These are phyloP conservation scores for Apeltes quadracus DNA, from an alignment of 2,113 vertebrate genomes.

Conservation along the genomic window DNA sequence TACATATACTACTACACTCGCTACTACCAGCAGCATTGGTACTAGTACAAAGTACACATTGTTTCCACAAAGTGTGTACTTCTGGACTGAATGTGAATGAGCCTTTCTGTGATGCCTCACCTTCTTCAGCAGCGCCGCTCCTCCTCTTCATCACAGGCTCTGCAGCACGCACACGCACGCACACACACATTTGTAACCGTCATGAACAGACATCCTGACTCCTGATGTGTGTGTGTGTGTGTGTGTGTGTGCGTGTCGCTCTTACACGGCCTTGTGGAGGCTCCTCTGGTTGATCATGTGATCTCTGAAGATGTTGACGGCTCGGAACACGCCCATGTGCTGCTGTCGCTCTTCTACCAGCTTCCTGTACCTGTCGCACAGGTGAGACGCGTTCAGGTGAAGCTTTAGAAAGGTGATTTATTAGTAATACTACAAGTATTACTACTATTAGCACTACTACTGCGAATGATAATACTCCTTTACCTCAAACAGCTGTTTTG, in stretches of 20 bases:
- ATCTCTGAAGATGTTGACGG: conserved; percentile 53
- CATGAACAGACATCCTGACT: too few relatives aligned
- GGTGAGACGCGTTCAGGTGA: not conserved
- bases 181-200: too few relatives aligned
- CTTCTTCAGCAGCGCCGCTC: not conserved
- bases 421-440: too few relatives aligned
- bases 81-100: not conserved
- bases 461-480: too few relatives aligned
- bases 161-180: conserved; percentile 5
- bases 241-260: too few relatives aligned
- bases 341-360: not conserved
- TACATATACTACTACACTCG: too few relatives aligned
- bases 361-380: conserved; percentile 14
- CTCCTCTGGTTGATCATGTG: conserved; percentile 46
- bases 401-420: not conserved
- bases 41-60: too few relatives aligned
- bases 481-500: too few relatives aligned
- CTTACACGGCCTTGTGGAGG: conserved; percentile 41
- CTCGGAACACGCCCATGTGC: not conserved
- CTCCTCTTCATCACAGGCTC: conserved; percentile 18
- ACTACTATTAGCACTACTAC: too few relatives aligned
- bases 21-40: too few relatives aligned
- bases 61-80: too few relatives aligned
- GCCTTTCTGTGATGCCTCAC: conserved; percentile 6
- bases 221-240: too few relatives aligned